phyloP scores from a whole-genome alignment of 2,797 vertebrate species.

The Sebastes variabilis region DNA sequence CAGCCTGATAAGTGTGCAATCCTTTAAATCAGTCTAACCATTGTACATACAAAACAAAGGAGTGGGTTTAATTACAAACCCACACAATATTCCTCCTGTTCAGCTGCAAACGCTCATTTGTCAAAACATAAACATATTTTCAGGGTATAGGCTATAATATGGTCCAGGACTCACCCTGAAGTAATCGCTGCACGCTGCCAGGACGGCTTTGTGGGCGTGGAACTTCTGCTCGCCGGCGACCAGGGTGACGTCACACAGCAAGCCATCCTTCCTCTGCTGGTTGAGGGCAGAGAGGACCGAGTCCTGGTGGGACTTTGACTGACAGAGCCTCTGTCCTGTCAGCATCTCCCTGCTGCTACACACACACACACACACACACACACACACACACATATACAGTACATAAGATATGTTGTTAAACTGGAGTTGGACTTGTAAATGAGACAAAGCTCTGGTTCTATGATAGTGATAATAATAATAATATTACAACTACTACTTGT shows the following conservation, averaged over 20 bases:
- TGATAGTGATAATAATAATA: neutral
- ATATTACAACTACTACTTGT: neutral
- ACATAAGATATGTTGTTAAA: slow-evolving; percentile 38
- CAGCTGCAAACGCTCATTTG: neutral
- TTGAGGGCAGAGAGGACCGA: slow-evolving; percentile 94
- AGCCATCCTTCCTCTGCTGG: slow-evolving; percentile 94
- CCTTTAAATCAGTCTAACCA: neutral
- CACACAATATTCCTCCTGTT: neutral
- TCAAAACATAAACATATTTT: neutral
- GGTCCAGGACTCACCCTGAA: slow-evolving; percentile 88
- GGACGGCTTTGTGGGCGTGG: slow-evolving; percentile 94
- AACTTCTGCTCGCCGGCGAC: slow-evolving; percentile 97
- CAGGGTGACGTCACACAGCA: slow-evolving; percentile 95
- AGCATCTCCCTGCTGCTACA: slow-evolving; percentile 91
- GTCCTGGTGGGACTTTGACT: slow-evolving; percentile 95
- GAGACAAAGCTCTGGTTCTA: neutral
- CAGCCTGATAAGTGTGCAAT: neutral
- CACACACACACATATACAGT: slow-evolving; percentile 8
- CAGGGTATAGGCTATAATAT: neutral
- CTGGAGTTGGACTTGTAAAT: neutral
- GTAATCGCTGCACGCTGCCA: slow-evolving; percentile 97
- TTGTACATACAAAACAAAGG: neutral
- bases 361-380: slow-evolving; percentile 32
- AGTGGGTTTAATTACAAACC: neutral
- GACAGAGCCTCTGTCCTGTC: slow-evolving; percentile 96